Base-by-base conservation (phyloP, 2,797 vertebrate species). In the Poliocrania exsul region DNA sequence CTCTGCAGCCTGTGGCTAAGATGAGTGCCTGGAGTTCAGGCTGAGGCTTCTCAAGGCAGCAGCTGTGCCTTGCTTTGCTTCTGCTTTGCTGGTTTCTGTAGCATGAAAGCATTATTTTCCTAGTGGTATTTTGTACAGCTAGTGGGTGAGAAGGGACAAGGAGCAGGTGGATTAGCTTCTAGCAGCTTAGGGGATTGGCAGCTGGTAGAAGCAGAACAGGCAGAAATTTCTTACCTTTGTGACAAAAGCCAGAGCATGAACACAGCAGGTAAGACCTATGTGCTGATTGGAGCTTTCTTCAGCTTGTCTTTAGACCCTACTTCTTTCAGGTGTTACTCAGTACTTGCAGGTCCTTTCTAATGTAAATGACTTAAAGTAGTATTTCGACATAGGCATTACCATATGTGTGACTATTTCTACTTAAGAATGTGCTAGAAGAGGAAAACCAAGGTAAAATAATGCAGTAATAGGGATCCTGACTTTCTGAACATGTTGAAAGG, bases 1-100 rank as follows among this genome's bases (percentile, higher is more conserved):
- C 77, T n/a, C 28, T 79, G 81, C 64, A 93, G 94, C 86, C 81
- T 91, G 72, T 75, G 90, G 94, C 75, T 93, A 88, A 60, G 70
- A 42, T 2, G 21, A 84, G 77, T 50, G 85, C 50, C 70, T 72
- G 82, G 93, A 96, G 71, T 91, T 92, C 54, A 90, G 93, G 62
- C 71, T 84, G 64, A 23, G 77, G 86, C 14, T 95, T 92, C 89
- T 72, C 51, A 40, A 79, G 87, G 90, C 89, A 93, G 85, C 96
- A 96, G 94, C 83, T 96, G 96, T 87, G 86, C 67, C 37, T 86
- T 49, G 42, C 74, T 96, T 95, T 91, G 61, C 73, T 95, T 95
- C 79, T 95, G 95, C 61, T 86, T 96, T 95, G 81, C 70, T 93
- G 91, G 65, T 88, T 96, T 88, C 89, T 70, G 54, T 46, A 86